Evolutionary conservation across 2,888 invertebrate genomes (phyloP).

Genomic region (Leptopilina myrica): DNA sequence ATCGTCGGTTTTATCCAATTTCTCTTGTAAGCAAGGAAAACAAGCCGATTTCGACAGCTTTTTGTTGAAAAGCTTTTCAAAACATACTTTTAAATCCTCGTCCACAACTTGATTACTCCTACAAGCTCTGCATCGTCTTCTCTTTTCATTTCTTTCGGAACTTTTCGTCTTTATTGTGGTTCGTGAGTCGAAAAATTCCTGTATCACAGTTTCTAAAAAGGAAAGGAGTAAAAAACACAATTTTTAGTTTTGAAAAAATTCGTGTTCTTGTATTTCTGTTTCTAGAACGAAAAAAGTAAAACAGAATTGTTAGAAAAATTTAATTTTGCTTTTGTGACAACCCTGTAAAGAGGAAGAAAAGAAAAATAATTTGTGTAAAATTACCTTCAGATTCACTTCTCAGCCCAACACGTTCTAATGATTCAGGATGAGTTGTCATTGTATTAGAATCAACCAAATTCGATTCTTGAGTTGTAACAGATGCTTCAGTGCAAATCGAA

Average conservation of each 20-base stretch:
- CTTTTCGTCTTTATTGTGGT: no score
- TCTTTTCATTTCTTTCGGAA: background rate
- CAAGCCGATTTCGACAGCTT: conserved; percentile 1
- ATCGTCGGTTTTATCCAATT: conserved; percentile 8
- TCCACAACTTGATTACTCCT: conserved; percentile 22
- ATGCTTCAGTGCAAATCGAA: conserved; percentile 25
- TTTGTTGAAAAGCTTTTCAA: conserved; percentile 14
- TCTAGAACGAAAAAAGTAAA: no score
- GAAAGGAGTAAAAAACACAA: no score
- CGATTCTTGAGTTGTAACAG: conserved; percentile 3
- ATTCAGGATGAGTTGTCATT: conserved; percentile 15
- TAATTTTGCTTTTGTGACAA: no score
- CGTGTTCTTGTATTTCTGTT: no score
- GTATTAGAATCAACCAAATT: conserved; percentile 6
- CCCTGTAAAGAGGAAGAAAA: no score
- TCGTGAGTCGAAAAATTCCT: background rate
- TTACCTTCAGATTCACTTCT: conserved; percentile 8
- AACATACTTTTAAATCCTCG: conserved; percentile 9
- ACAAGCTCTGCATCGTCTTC: conserved; percentile 40
- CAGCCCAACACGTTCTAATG: background rate
- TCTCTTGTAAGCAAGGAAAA: conserved; percentile 32
- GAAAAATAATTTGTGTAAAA: background rate
- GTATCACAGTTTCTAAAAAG: background rate
- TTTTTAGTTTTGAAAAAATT: no score
- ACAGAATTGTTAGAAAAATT: no score